Percentiles rank a stretch among this genome's conserved stretches.
Evolutionary conservation across 1,140 invertebrate species (phyloP).

Genomic region (Drosophila bipectinata): DNA sequence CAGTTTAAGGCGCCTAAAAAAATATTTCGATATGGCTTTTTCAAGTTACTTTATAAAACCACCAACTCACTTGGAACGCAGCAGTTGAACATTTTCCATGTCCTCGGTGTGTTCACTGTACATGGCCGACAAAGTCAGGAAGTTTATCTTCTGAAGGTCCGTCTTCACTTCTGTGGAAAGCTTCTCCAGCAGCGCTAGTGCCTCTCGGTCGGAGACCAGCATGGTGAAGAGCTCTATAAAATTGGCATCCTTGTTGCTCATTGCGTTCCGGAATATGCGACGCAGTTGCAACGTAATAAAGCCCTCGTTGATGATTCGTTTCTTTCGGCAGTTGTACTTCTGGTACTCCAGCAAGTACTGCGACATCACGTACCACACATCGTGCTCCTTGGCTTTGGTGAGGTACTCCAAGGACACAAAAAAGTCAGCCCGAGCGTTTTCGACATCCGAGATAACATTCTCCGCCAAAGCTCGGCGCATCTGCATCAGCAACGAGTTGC

Average conservation of each 20-base stretch:
- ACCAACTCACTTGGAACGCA: slow-evolving; percentile 62
- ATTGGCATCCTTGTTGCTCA: slow-evolving; percentile 69
- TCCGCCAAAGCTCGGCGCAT: slow-evolving; percentile 42
- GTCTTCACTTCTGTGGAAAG: slow-evolving; percentile 68
- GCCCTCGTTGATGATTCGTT: slow-evolving; percentile 65
- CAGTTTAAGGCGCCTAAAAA: slow-evolving; percentile 68
- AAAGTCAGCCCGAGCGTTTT: slow-evolving; percentile 67
- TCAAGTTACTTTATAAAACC: not conserved
- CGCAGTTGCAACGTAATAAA: slow-evolving; percentile 71
- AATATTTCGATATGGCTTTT: too few species aligned
- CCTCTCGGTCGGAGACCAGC: slow-evolving; percentile 59
- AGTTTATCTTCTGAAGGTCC: slow-evolving; percentile 73
- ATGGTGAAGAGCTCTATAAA: slow-evolving; percentile 75
- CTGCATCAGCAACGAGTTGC: slow-evolving; percentile 55
- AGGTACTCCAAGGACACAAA: slow-evolving; percentile 72
- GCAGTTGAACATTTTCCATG: slow-evolving; percentile 45
- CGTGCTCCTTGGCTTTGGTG: slow-evolving; percentile 74
- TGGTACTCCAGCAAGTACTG: slow-evolving; percentile 75
- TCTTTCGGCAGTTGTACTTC: slow-evolving; percentile 47
- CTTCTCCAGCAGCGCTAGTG: slow-evolving; percentile 53
- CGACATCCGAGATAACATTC: slow-evolving; percentile 52
- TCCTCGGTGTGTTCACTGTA: slow-evolving; percentile 68
- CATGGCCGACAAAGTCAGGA: slow-evolving; percentile 76
- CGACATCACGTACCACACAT: slow-evolving; percentile 74
- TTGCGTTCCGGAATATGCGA: slow-evolving; percentile 66